Conservation (phyloP, 2,888 invertebrate genomes). For the Xylocampa areola region DNA sequence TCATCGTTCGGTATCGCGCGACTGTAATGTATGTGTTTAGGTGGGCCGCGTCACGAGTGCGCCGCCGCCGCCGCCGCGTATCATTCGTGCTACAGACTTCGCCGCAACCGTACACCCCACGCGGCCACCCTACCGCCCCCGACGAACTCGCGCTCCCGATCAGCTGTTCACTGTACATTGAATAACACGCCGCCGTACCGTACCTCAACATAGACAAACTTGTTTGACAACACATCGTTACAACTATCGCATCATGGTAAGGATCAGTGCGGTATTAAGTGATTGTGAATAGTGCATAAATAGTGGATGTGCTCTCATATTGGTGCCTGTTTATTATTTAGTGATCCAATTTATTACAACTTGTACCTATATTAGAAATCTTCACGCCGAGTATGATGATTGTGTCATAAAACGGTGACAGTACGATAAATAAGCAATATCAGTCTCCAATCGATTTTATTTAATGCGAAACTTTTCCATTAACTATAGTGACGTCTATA, state of each 20-base stretch:
- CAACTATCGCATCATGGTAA: conserved; percentile 81
- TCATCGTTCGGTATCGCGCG: conserved; percentile 75
- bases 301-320: conserved; percentile 68
- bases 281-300: conserved; percentile 74
- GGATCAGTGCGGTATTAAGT: conserved; percentile 73
- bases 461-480: conserved; percentile 33
- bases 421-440: conserved; percentile 33
- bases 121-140: conserved; percentile 67
- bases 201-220: conserved; percentile 62
- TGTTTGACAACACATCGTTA: conserved; percentile 71
- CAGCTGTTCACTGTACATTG: conserved; percentile 77
- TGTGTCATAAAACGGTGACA: conserved; percentile 30
- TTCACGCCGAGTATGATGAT: conserved; percentile 29
- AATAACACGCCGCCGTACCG: conserved; percentile 63
- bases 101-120: conserved; percentile 76
- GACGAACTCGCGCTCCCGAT: conserved; percentile 74
- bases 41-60: conserved; percentile 82
- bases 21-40: conserved; percentile 75
- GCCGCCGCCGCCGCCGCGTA: conserved; percentile 80
- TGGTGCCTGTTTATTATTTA: conserved; percentile 65
- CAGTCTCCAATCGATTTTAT: conserved; percentile 27
- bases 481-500: conserved; percentile 25
- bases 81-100: conserved; percentile 85
- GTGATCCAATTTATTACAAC: conserved; percentile 48
- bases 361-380: conserved; percentile 27